A percentile compares a stretch with the other conserved stretches of the same genome.
Evolutionary conservation across 1,140 invertebrate species (phyloP).

Genomic region (Drusus annulatus): DNA sequence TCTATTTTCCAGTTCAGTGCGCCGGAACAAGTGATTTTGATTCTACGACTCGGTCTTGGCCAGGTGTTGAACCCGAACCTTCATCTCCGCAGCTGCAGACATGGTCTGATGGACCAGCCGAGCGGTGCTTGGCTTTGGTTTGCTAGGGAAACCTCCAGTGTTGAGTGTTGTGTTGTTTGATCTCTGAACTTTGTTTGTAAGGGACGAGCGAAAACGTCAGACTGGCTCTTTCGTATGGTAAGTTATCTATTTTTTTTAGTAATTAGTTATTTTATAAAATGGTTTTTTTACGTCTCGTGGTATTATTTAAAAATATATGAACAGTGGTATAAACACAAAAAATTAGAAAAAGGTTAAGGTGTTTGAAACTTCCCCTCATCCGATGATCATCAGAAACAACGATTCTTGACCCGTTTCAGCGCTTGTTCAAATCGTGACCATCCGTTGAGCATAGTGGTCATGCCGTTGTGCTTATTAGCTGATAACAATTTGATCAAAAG

Average conservation of each 20-base stretch:
- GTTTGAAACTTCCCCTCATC: too few species aligned
- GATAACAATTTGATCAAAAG: too few species aligned
- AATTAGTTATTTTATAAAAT: too few species aligned
- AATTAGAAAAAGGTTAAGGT: too few species aligned
- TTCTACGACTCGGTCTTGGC: neutral
- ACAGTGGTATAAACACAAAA: too few species aligned
- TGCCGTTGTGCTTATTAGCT: too few species aligned
- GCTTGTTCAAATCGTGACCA: too few species aligned
- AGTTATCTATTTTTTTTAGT: neutral
- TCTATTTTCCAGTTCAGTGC: slow-evolving; percentile 17
- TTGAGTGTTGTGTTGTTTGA: neutral
- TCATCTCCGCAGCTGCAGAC: neutral
- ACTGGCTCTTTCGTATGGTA: slow-evolving; percentile 38
- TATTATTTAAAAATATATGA: too few species aligned
- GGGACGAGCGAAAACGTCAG: slow-evolving; percentile 24
- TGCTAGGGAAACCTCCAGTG: neutral
- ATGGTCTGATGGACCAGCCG: slow-evolving; percentile 22
- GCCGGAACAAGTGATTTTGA: neutral
- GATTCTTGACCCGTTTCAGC: too few species aligned
- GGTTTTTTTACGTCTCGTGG: too few species aligned
- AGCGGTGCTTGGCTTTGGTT: neutral
- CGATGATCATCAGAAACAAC: too few species aligned
- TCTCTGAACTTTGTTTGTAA: slow-evolving; percentile 6
- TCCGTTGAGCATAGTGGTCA: too few species aligned
- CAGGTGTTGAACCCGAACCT: neutral